Evolutionary conservation across 2,888 invertebrate species (phyloP).

Genomic region (Amorpha juglandis): DNA sequence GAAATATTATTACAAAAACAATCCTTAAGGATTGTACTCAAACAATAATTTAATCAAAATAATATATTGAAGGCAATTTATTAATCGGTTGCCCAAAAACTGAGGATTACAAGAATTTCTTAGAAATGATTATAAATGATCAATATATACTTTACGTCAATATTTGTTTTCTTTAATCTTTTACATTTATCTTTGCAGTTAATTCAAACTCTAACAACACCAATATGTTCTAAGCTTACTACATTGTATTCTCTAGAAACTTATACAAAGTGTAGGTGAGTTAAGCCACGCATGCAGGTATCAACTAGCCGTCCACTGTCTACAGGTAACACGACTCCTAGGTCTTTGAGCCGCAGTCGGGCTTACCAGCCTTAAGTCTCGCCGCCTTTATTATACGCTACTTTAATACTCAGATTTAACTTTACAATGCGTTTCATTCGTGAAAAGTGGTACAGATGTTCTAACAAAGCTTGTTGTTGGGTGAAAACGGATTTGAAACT

Average conservation of each 20-base stretch:
- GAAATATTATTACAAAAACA: too few relatives aligned
- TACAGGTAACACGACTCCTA: constrained; percentile 67
- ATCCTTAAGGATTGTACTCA: too few relatives aligned
- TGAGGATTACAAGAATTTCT: too few relatives aligned
- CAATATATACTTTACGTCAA: too few relatives aligned
- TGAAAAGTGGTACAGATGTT: constrained; percentile 23
- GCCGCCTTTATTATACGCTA: constrained; percentile 63
- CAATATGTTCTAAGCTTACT: constrained; percentile 10
- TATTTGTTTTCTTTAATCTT: neutral
- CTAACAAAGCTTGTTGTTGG: neutral
- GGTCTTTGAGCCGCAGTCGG: constrained; percentile 53
- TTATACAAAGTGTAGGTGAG: constrained; percentile 34
- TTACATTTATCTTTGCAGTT: too few relatives aligned
- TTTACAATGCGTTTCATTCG: constrained; percentile 36
- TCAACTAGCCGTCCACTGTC: constrained; percentile 61
- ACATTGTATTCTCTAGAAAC: constrained; percentile 18
- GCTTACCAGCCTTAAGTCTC: constrained; percentile 63
- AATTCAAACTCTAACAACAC: constrained; percentile 11
- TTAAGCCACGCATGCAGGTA: constrained; percentile 52
- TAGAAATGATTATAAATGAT: too few relatives aligned
- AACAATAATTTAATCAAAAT: too few relatives aligned
- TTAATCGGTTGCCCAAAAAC: too few relatives aligned
- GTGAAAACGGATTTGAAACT: neutral
- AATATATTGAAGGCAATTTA: too few relatives aligned
- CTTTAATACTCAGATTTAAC: constrained; percentile 63